Evolutionary conservation across 1,140 invertebrate species (phyloP), one percentile per base, ranked within the genome.

Genomic region (Aphaenogaster ashmeadi): DNA sequence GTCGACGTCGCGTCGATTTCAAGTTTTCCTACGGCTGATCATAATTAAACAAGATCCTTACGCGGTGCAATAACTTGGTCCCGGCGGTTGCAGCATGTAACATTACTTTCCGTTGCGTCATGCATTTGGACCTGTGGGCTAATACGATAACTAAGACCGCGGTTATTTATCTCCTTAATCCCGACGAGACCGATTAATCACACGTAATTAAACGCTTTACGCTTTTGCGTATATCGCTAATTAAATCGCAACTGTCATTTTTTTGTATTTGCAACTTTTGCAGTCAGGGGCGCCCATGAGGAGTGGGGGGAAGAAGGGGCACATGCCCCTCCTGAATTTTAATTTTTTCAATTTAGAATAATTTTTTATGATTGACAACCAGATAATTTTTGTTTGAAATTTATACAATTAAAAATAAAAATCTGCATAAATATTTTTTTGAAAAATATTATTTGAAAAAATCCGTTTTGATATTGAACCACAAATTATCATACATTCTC

Each of bases 101-200:
- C 69, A 50, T 74, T 60, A 75, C 41, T 50, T 60, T 50, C 21
- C 18, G 56, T 84, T 84, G 56, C 80, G 27, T 84, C 80, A 84
- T 75, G 33, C 27, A 13, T 62, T 47, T 13, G 54, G 4, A 38
- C 18, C 1, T 18, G n/a, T 5, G 50, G 13, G 38, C 4, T 74
- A 74, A 50, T 1, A 21, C 54, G 2, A 21, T 36, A 27, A 41
- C 1, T 72, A 83, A 72, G 7, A 36, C 11, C 38, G 7, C 21
- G n/a, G 52, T 50, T 21, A 36, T 38, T 72, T 74, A 9, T 18
- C 15, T 72, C n/a, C 9, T 36, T 13, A 54, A 36, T 36, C 6
- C 8, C 8, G 27, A 66, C 13, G 7, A 44, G 27, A 27, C 56
- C 36, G 11, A 47, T 79, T 80, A 80, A 54, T 67, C n/a, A 13